Evolutionary conservation across 2,888 invertebrate genomes (phyloP).

Genomic region (Pristionchus arcanus): DNA sequence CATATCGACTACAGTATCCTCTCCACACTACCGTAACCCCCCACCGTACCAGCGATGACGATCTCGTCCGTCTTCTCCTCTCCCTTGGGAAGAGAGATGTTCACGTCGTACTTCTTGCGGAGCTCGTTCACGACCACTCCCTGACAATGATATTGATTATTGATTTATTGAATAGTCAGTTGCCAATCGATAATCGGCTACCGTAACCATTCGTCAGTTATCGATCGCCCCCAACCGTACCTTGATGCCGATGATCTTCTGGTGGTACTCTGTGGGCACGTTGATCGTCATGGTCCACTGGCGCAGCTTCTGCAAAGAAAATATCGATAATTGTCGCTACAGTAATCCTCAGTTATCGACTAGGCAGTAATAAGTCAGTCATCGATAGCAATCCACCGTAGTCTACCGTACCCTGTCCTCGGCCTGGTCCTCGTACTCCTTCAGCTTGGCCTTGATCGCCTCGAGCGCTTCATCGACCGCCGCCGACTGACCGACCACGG

Average conservation of each 20-base stretch:
- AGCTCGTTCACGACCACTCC: conserved; percentile 95
- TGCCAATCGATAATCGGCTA: not conserved
- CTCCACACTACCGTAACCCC: no score
- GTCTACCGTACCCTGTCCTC: conserved; percentile 86
- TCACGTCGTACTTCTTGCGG: conserved; percentile 91
- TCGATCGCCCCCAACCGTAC: conserved; percentile 36
- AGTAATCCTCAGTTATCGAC: not conserved
- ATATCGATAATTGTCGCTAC: not conserved
- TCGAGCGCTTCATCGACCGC: conserved; percentile 83
- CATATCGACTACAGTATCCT: not conserved
- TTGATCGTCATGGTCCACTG: conserved; percentile 91
- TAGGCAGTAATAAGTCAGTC: not conserved
- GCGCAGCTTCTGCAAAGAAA: conserved; percentile 83
- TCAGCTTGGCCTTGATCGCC: conserved; percentile 80
- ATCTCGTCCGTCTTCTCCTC: conserved; percentile 77
- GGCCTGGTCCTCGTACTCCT: conserved; percentile 82
- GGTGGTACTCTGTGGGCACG: conserved; percentile 94
- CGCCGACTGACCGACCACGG: conserved; percentile 88
- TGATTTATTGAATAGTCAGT: conserved; percentile 11
- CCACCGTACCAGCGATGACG: conserved; percentile 63
- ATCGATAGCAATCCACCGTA: not conserved
- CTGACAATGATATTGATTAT: no score
- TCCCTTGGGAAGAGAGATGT: conserved; percentile 93
- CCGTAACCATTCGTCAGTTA: no score
- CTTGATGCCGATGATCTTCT: conserved; percentile 92